phyloP scores from a whole-genome alignment of 2,797 vertebrate genomes.

The Borostomias antarcticus region DNA sequence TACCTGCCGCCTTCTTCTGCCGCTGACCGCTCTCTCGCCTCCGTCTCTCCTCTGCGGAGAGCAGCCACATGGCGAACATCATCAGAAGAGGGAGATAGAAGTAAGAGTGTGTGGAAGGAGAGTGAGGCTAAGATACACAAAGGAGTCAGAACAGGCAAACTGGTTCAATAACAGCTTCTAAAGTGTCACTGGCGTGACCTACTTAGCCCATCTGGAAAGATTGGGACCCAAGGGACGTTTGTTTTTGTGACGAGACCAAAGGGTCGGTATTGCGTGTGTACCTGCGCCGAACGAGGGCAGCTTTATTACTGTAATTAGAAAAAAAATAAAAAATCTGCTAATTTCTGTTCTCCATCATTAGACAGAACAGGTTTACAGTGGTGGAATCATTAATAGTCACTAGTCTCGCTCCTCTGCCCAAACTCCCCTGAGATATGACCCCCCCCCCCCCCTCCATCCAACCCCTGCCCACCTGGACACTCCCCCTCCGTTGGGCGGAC shows the following conservation, averaged over 20 bases:
- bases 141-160: constrained; percentile 10
- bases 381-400: constrained; percentile 42
- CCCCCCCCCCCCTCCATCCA: not conserved
- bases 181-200: not conserved
- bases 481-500: not conserved
- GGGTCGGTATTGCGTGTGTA: not conserved
- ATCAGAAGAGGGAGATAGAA: not conserved
- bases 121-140: constrained; percentile 25
- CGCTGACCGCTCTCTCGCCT: constrained; percentile 36
- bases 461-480: not conserved
- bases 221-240: constrained; percentile 13
- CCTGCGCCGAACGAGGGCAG: constrained; percentile 21
- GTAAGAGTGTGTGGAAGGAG: constrained; percentile 7
- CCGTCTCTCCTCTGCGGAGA: constrained; percentile 20
- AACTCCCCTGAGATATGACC: not conserved
- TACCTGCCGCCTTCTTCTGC: constrained; percentile 6
- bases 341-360: constrained; percentile 41
- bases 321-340: constrained; percentile 40
- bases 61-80: constrained; percentile 42
- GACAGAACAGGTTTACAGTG: constrained; percentile 32
- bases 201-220: not conserved
- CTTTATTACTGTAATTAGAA: constrained; percentile 45
- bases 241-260: not conserved
- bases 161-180: constrained; percentile 9
- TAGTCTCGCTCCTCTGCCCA: not conserved